Evolutionary conservation across 2,888 invertebrate species (phyloP).

Genomic region (Phyto melanocephala): DNA sequence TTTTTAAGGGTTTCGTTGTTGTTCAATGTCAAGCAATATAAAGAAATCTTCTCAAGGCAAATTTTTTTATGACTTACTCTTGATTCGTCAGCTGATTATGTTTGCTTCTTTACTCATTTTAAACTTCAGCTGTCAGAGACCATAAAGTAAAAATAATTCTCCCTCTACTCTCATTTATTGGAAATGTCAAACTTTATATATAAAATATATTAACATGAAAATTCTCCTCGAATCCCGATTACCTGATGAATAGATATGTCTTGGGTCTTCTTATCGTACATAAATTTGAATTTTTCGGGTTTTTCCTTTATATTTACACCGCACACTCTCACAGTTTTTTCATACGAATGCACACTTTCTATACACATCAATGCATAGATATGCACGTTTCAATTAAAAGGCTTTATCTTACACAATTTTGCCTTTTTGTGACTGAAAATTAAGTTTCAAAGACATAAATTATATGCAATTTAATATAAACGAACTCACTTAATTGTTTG

Average conservation of each 20-base stretch:
- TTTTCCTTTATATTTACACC: background rate
- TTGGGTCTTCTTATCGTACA: no score
- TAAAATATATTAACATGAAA: no score
- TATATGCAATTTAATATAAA: slow-evolving; percentile 9
- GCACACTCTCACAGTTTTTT: background rate
- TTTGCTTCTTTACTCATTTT: no score
- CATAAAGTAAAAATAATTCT: no score
- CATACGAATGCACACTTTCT: background rate
- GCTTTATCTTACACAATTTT: background rate
- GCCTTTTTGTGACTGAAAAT: background rate
- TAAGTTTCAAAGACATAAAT: slow-evolving; percentile 22
- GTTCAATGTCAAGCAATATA: no score
- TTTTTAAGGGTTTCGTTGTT: no score
- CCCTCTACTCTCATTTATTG: no score
- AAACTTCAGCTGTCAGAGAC: no score
- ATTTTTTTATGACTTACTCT: background rate
- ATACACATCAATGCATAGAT: background rate
- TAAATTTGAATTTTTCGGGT: background rate
- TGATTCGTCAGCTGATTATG: no score
- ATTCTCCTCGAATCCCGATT: no score
- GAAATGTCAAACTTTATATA: no score
- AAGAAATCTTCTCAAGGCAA: background rate
- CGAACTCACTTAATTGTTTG: background rate
- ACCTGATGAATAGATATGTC: no score
- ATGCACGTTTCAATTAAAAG: background rate